phyloP scores from a whole-genome alignment of 2,797 vertebrate genomes.

The Orestias chungarensis region DNA sequence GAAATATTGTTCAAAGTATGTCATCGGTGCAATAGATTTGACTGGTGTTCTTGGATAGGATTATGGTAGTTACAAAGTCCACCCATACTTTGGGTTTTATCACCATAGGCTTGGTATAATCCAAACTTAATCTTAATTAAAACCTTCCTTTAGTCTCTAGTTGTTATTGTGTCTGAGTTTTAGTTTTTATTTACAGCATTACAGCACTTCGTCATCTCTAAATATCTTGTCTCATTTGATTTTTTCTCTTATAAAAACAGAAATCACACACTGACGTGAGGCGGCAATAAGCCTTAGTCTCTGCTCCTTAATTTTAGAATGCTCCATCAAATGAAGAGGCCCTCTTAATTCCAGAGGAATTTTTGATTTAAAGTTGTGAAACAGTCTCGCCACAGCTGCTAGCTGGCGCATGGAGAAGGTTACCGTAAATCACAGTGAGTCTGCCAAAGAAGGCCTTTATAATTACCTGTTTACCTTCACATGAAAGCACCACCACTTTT shows the following conservation, averaged over 20 bases:
- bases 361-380: slow-evolving; percentile 56
- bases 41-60: neutral
- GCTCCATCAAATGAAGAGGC: slow-evolving; percentile 48
- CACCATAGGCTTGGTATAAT: neutral
- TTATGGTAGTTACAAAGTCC: neutral
- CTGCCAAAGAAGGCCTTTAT: slow-evolving; percentile 25
- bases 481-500: slow-evolving; percentile 34
- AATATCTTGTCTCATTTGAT: slow-evolving; percentile 49
- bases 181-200: slow-evolving; percentile 47
- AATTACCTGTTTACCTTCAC: slow-evolving; percentile 58
- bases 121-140: neutral
- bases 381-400: slow-evolving; percentile 25
- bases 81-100: neutral
- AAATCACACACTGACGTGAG: slow-evolving; percentile 34
- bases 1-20: neutral
- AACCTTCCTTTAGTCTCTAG: neutral
- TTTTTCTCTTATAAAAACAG: slow-evolving; percentile 37
- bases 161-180: slow-evolving; percentile 9
- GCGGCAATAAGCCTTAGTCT: slow-evolving; percentile 51
- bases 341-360: slow-evolving; percentile 59
- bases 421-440: slow-evolving; percentile 36
- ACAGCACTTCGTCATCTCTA: slow-evolving; percentile 44
- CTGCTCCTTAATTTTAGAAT: slow-evolving; percentile 56
- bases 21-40: neutral
- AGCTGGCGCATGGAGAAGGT: slow-evolving; percentile 22